Evolutionary conservation across 2,113 vertebrate genomes (phyloP), one percentile per base, ranked within the genome.

Genomic region (Coreoperca whiteheadi): DNA sequence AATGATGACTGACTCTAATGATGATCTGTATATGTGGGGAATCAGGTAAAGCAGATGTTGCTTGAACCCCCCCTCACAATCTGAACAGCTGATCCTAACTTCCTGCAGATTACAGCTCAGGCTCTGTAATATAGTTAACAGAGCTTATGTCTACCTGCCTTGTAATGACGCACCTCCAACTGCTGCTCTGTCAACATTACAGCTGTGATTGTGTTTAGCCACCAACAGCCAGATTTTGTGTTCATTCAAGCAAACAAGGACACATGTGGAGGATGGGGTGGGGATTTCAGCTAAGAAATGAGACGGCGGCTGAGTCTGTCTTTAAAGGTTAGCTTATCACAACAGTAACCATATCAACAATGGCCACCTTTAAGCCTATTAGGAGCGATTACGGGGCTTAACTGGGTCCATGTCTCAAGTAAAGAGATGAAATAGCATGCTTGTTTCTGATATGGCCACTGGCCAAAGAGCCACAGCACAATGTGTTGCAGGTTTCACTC

Each of bases 311-410:
- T 2, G 46, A 73, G 65, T 57, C 79, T 88, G 80, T 84, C n/a
- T n/a, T n/a, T n/a, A n/a, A 73, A 90, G 87, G 87, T 84, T 84
- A 87, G 90, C 66, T 53, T 79, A 81, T 78, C 87, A 77, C 79
- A 77, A 60, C 85, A 78, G 87, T 59, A 75, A 87, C 89, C 86
- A 79, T 81, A 90, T 92, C 90, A 92, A 91, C 93, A 92, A 86
- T 41, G 85, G 82, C 76, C 82, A 84, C 86, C 81, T 90, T 88
- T 92, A 93, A 93, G 90, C 93, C 92, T 75, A 91, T 94, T 91
- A 90, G 66, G 34, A 16, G 83, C 5, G 85, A 93, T 94, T 93
- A 94, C 74, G 84, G 57, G 75, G 88, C 83, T 93, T 91, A 87
- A 82, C 79, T 21, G 28, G 70, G 81, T 82, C 87, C 74, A 87